phyloP scores from a whole-genome alignment of 2,888 invertebrate genomes.

The Phortica magna region DNA sequence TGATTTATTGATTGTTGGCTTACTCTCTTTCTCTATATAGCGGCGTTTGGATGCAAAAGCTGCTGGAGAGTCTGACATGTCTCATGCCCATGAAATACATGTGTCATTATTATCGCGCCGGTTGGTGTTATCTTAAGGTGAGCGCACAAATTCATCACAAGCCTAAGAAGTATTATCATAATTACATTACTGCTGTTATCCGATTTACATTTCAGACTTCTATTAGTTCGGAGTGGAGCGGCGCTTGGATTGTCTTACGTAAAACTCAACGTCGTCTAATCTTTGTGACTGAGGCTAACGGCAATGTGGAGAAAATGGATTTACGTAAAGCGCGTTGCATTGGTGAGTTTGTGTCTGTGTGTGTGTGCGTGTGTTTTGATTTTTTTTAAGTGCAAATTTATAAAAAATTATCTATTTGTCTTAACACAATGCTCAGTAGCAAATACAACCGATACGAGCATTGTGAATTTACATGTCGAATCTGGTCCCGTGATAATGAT shows the following conservation, averaged over 20 bases:
- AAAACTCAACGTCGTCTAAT: constrained; percentile 81
- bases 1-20: not conserved
- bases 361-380: not conserved
- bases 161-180: not conserved
- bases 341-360: constrained; percentile 78
- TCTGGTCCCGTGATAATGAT: constrained; percentile 83
- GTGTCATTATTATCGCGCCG: constrained; percentile 85
- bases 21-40: constrained; percentile 67
- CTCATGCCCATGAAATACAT: constrained; percentile 84
- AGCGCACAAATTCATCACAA: not conserved
- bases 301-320: constrained; percentile 83
- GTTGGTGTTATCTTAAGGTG: constrained; percentile 90
- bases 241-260: constrained; percentile 88
- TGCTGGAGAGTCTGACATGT: constrained; percentile 85
- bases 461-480: constrained; percentile 80
- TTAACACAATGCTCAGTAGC: constrained; percentile 78
- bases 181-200: not conserved
- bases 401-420: not conserved
- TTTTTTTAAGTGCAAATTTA: not conserved
- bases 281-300: constrained; percentile 75
- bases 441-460: constrained; percentile 82
- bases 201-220: constrained; percentile 70
- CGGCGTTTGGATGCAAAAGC: constrained; percentile 87
- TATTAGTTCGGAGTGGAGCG: constrained; percentile 81
- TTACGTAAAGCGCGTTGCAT: constrained; percentile 89